Percentiles rank a stretch among this genome's conserved stretches.
phyloP scores from a whole-genome alignment of 1,140 invertebrate genomes.

The Danaus plexippus region DNA sequence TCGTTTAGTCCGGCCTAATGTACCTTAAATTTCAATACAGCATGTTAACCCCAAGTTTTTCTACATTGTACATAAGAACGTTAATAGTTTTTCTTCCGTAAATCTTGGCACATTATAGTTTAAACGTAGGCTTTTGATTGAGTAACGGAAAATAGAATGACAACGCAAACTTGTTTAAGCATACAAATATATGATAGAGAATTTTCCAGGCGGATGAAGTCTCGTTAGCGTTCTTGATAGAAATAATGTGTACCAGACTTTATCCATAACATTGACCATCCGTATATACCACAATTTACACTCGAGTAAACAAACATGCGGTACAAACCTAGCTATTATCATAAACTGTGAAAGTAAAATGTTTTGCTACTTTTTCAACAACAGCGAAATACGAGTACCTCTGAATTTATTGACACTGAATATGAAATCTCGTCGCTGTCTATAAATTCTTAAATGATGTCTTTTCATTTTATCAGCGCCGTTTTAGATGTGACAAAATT shows the following conservation, averaged over 20 bases:
- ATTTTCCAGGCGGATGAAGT: constrained; percentile 21
- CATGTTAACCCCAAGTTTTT: too few relatives aligned
- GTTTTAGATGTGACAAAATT: not conserved
- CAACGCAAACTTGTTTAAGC: not conserved
- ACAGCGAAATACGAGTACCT: not conserved
- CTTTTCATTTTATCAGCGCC: not conserved
- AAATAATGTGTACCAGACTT: constrained; percentile 24
- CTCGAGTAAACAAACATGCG: constrained; percentile 12
- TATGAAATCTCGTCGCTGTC: not conserved
- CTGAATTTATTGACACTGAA: constrained; percentile 2
- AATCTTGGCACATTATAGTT: too few relatives aligned
- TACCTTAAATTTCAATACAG: too few relatives aligned
- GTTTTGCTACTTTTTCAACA: too few relatives aligned
- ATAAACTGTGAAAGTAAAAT: too few relatives aligned
- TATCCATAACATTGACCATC: constrained; percentile 31
- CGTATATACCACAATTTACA: constrained; percentile 29
- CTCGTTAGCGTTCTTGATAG: constrained; percentile 24
- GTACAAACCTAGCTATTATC: not conserved
- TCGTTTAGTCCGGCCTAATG: too few relatives aligned
- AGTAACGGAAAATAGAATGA: too few relatives aligned
- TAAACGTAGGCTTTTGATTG: too few relatives aligned
- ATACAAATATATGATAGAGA: constrained; percentile 6
- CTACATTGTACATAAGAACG: too few relatives aligned
- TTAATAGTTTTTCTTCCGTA: too few relatives aligned
- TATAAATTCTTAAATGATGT: too few relatives aligned